A percentile compares a stretch with the other conserved stretches of the same genome.
phyloP scores from a whole-genome alignment of 2,888 invertebrate genomes.

The Hypomecis punctinalis region DNA sequence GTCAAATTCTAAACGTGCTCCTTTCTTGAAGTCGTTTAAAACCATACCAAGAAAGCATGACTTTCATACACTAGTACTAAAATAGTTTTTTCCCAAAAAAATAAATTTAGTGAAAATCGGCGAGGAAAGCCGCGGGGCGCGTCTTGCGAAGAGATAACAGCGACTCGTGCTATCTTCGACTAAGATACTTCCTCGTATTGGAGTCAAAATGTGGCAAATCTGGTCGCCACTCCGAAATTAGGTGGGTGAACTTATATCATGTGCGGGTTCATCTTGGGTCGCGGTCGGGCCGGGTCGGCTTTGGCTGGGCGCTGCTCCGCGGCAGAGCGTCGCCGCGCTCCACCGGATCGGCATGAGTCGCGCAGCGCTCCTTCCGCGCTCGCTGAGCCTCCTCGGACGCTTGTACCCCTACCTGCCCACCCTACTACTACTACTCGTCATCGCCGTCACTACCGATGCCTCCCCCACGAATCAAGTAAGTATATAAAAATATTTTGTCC shows the following conservation, averaged over 20 bases:
- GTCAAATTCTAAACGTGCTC: too few relatives aligned
- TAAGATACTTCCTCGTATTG: constrained; percentile 61
- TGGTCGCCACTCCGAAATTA: constrained; percentile 74
- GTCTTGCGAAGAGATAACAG: constrained; percentile 6
- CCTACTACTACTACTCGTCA: constrained; percentile 28
- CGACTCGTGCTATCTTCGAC: constrained; percentile 34
- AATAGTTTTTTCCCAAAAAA: too few relatives aligned
- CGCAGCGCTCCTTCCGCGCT: constrained; percentile 48
- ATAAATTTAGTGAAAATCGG: too few relatives aligned
- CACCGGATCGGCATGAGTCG: constrained; percentile 71
- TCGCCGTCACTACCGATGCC: constrained; percentile 32
- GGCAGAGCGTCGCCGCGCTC: constrained; percentile 67
- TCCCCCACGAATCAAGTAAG: constrained; percentile 48
- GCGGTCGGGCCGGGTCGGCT: constrained; percentile 69
- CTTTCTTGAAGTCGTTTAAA: too few relatives aligned
- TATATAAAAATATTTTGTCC: background rate
- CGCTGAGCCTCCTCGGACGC: constrained; percentile 38
- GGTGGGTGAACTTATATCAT: constrained; percentile 82
- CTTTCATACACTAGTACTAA: too few relatives aligned
- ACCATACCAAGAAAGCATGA: too few relatives aligned
- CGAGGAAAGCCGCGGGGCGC: background rate
- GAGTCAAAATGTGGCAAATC: constrained; percentile 62
- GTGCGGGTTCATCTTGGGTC: constrained; percentile 72
- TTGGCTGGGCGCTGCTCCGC: constrained; percentile 55
- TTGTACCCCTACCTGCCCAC: constrained; percentile 2